Base-by-base conservation (phyloP, 1,140 invertebrate species). In the Notospermus geniculatus region DNA sequence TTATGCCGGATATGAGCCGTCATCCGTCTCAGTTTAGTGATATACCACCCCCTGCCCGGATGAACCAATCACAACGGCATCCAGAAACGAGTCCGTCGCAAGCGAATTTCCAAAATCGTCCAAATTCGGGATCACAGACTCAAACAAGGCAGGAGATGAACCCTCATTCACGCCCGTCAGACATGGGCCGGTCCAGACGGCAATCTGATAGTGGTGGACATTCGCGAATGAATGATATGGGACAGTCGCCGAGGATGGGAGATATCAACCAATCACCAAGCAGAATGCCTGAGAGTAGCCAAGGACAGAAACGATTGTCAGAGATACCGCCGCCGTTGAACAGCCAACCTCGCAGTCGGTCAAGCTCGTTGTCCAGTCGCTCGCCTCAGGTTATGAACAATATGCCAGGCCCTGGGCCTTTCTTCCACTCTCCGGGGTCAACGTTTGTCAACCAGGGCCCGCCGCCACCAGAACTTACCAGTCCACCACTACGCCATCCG, bases 181-280 rank as follows among this genome's bases (percentile, higher is more conserved):
- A 36, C 15, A 36, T 36, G 32, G 32, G 32, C 32, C 4, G 32
- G 32, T 27, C n/a, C n/a, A 5, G 46, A n/a, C 46, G 46, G 9
- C 46, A 50, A n/a, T 50, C 46, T 27, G 46, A 50, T n/a, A 43
- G 39, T 43, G 46, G 46, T n/a, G 46, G 46, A 19, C 46, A 50
- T 23, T 50, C 46, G n/a, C n/a, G 46, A 50, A 23, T 50, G 25
- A 23, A 19, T n/a, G 46, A 50, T 27, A 50, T 50, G 19, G 46
- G 46, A 5, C 46, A 50, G 25, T 50, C 46, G 46, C 46, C 46
- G 5, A 50, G 19, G n/a, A 50, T 19, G 5, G 25, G n/a, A 4
- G 46, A 50, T 7, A 19, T 50, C 19, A 50, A 50, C 25, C 46
- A 27, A 50, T 50, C 46, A 9, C 46, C 46, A 19, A 27, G n/a